phyloP scores from a whole-genome alignment of 2,113 vertebrate species.

The Odocoileus hemionus region DNA sequence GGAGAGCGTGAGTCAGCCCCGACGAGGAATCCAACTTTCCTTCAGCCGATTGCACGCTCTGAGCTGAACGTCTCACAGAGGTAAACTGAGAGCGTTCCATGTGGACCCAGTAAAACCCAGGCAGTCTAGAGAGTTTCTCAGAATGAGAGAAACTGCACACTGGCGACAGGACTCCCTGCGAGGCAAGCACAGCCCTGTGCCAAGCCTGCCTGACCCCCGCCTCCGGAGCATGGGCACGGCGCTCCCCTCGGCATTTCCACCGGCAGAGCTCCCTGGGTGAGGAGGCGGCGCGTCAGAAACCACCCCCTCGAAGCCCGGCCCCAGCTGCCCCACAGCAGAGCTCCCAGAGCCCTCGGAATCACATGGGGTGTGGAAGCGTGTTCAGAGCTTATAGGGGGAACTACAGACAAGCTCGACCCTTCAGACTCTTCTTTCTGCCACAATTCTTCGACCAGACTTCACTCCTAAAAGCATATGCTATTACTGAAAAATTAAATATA shows the following conservation, averaged over 20 bases:
- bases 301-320: neutral
- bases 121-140: neutral
- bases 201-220: neutral
- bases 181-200: accelerated
- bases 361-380: neutral
- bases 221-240: neutral
- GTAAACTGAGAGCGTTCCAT: neutral
- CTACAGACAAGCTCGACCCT: neutral
- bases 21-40: neutral
- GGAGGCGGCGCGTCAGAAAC: neutral
- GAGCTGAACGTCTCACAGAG: neutral
- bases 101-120: slow-evolving; percentile 37
- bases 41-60: neutral
- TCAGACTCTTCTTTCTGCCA: slow-evolving; percentile 9
- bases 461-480: neutral
- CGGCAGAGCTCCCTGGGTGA: neutral
- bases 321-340: neutral
- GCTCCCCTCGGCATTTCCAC: accelerated
- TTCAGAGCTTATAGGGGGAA: slow-evolving; percentile 11
- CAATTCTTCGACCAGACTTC: neutral
- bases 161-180: neutral
- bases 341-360: neutral
- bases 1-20: neutral
- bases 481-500: neutral
- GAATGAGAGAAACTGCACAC: neutral